A percentile compares a stretch with the other conserved stretches of the same genome.
These are phyloP conservation scores for Mystacornis crossleyi DNA, from an alignment of 2,113 vertebrate genomes.

Conservation along the genomic window DNA sequence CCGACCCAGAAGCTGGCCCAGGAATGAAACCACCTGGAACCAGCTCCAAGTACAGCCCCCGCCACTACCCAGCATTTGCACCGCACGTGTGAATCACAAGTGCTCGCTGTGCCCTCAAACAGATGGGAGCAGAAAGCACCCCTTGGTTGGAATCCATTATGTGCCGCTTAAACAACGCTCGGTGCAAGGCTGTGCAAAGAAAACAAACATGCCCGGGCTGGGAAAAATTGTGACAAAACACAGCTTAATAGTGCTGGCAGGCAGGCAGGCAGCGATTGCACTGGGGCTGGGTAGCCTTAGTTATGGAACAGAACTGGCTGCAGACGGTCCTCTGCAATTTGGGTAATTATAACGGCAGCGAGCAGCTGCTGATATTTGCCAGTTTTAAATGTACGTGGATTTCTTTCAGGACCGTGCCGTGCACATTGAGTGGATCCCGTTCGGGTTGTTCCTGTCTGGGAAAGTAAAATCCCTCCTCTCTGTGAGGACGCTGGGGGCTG, in stretches of 20 bases:
- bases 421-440: background rate
- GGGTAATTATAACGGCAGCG: background rate
- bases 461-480: background rate
- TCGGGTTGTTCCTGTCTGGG: background rate
- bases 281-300: background rate
- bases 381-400: background rate
- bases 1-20: background rate
- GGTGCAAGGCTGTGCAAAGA: constrained; percentile 11
- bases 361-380: constrained; percentile 20
- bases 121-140: constrained; percentile 48
- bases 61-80: background rate
- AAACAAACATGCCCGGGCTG: constrained; percentile 31
- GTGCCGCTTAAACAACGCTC: constrained; percentile 53
- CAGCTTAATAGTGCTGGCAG: background rate
- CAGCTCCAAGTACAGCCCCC: background rate
- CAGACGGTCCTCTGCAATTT: background rate
- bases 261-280: background rate
- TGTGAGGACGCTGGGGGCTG: background rate
- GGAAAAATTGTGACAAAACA: constrained; percentile 27
- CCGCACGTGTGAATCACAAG: background rate
- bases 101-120: constrained; percentile 14
- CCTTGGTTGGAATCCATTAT: constrained; percentile 15
- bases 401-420: background rate
- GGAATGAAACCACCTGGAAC: constrained; percentile 1
- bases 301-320: background rate